Base-by-base conservation (phyloP, 2,797 vertebrate species). In the Darevskia nairensis region DNA sequence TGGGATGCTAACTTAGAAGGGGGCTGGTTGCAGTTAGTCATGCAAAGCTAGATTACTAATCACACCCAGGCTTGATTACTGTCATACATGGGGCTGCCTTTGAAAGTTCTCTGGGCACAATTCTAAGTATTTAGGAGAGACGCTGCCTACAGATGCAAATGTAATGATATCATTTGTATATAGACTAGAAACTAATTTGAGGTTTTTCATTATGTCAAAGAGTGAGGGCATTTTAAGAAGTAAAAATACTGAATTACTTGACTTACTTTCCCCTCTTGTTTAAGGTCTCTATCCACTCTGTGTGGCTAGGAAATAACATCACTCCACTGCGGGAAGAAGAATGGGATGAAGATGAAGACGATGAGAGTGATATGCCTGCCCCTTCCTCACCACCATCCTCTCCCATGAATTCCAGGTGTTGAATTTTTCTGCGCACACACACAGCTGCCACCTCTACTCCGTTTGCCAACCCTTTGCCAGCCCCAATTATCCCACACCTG, bases 291-390 rank as follows among this genome's bases (percentile, higher is more conserved):
- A 99, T 99, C 94, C 99, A 99, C 88, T 99, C 99, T 0, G 97
- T 99, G 92, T 99, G 99, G 99, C 94, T 99, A 72, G 98, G 99
- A 87, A 99, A 99, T 96, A 99, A 97, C 93, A 99, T 99, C 93
- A 99, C 98, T 1, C 99, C 99, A 0, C 88, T 99, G 90, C 97
- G 99, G 91, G 98, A 98, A 94, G 99, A 99, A 92, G 98, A 99
- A 86, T 98, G 98, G 98, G 98, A 97, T 74, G 99, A 99, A 84
- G 99, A 99, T 95, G 99, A 99, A 91, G 99, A 99, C 88, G 99
- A 99, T 91, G 99, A 99, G 91, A 95, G 95, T 0, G 99, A 99
- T 55, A 90, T 95, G 86, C 98, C 98, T 0, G 96, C 95, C 1
- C 96, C 97, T 25, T 89, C 97, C 1, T 98, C 99, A 1, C 98